Evolutionary conservation across 1,140 invertebrate species (phyloP), one percentile per base, ranked within the genome.

Genomic region (Heterodera carotae): DNA sequence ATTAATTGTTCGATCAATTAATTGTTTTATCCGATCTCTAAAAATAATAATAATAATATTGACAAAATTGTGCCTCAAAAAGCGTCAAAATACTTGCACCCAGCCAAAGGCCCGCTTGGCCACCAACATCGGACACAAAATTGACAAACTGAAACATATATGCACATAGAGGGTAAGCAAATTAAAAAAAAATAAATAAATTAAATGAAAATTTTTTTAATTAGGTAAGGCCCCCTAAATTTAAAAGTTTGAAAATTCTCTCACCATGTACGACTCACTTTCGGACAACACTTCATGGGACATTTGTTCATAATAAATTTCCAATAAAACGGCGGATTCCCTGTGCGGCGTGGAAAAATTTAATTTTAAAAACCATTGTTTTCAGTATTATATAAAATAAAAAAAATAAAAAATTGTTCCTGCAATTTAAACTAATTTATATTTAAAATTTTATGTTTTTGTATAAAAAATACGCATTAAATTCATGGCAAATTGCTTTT

Each of bases 261-360:
- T 68, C 76, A 84, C 83, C 81, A 82, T 74, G 72, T 86, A 86
- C 18, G 86, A 81, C 72, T 88, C 85, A n/a, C 81, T 79, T 68
- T 86, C 85, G 31, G 75, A 77, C 48, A 86, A 68, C 34, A 81
- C 71, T 82, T 86, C 86, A 60, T 82, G 87, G 53, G 78, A 84
- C 86, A 88, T 88, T 69, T 88, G 85, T 71, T 86, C 85, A 67
- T 86, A 86, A 66, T 88, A 86, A 36, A 86, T 84, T 79, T 86
- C 85, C 18, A 86, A 62, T 84, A 86, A 83, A 15, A 80, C 80
- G 22, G 81, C 75, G 25, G 72, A 81, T 59, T 81, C 67, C 8
- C 83, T 84, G 68, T 62, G 12, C 33, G n/a, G 34, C 34, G 8
- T 27, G 22, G 25, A 69, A 33, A 33, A 10, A 34, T 29, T 39